Percentiles rank a stretch among this genome's conserved stretches.
Evolutionary conservation across 2,888 invertebrate genomes (phyloP).

Genomic region (Prostheceraeus crozeri): DNA sequence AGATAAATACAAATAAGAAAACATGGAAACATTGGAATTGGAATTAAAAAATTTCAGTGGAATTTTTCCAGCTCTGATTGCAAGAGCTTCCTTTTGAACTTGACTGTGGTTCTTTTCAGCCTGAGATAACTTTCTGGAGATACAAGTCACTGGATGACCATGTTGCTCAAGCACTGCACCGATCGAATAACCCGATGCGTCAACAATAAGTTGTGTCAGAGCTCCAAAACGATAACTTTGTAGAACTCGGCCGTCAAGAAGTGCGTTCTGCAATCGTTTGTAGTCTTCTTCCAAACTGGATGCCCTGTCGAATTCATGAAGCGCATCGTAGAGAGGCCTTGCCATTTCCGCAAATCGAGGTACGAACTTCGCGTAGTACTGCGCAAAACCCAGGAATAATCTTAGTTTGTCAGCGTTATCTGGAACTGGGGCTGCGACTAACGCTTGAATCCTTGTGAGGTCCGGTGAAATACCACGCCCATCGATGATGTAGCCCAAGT

Average conservation of each 20-base stretch:
- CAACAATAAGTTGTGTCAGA: constrained; percentile 2
- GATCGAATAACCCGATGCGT: constrained; percentile 8
- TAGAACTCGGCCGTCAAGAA: constrained; percentile 10
- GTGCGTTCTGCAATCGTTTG: background rate
- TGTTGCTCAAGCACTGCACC: constrained; percentile 22
- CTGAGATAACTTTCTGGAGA: background rate
- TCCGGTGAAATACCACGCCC: constrained; percentile 13
- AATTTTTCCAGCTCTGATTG: too few species aligned
- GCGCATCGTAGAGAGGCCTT: constrained; percentile 11
- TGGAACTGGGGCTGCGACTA: constrained; percentile 10
- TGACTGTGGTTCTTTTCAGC: constrained; percentile 7
- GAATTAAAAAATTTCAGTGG: too few species aligned
- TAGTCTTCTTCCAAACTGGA: too few species aligned
- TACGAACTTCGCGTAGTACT: constrained; percentile 19
- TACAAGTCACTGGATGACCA: constrained; percentile 25
- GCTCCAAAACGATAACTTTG: constrained; percentile 9
- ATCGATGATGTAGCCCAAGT: background rate
- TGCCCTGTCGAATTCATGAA: too few species aligned
- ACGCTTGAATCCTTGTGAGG: constrained; percentile 1
- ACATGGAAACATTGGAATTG: too few species aligned
- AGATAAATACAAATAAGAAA: too few species aligned
- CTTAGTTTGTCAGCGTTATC: constrained; percentile 7
- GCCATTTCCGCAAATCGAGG: constrained; percentile 6
- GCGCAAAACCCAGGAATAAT: background rate
- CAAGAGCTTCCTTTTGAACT: constrained; percentile 19